Base-by-base conservation (phyloP, 37 sponge, comb jelly and placozoan species). In the Aphrocallistes beatrix region DNA sequence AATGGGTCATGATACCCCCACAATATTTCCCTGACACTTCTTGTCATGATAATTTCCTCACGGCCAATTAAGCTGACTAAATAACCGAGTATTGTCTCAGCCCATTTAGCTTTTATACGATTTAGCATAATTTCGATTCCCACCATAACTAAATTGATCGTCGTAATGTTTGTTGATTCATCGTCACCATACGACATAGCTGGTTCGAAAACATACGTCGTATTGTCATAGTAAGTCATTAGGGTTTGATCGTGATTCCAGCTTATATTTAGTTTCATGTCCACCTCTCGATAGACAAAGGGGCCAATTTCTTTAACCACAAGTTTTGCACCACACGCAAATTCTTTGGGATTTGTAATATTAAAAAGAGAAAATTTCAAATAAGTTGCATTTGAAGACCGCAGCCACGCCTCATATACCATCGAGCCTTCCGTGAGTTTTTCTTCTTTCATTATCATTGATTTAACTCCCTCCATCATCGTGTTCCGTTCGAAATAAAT, bases 1-100 rank as follows among this genome's bases (percentile, higher is more conserved):
- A 89, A 36, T 9, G 50, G 38, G 42, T 94, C 92, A 9, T 90
- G 38, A 42, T 94, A 94, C 0, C 94, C 94, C 87, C 86, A 94
- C 37, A 94, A 51, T 23, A 91, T 37, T 38, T 91, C 92, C 16
- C 81, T 34, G 0, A 90, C 90, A 21, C 81, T 84, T 36, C 32
- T 51, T 1, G 81, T 88, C 34, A 85, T 39, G 17, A 94, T 81
- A 10, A 94, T 84, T 36, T 39, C 47, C 45, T 83, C 39, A n/a
- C 36, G 39, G 23, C 75, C 75, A 28, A 19, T 19, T 60, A 60
- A 19, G 34, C n/a, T 60, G 34, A 60, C 28, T 6, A 60, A 60
- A 60, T 21, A 60, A 13, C 28, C n/a, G 34, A 60, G 10, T 21
- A 60, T 3, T 32, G 75, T 25, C n/a, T 60, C 75, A 19, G 75